Evolutionary conservation across 2,888 invertebrate genomes (phyloP).

Genomic region (Nemurella pictetii): DNA sequence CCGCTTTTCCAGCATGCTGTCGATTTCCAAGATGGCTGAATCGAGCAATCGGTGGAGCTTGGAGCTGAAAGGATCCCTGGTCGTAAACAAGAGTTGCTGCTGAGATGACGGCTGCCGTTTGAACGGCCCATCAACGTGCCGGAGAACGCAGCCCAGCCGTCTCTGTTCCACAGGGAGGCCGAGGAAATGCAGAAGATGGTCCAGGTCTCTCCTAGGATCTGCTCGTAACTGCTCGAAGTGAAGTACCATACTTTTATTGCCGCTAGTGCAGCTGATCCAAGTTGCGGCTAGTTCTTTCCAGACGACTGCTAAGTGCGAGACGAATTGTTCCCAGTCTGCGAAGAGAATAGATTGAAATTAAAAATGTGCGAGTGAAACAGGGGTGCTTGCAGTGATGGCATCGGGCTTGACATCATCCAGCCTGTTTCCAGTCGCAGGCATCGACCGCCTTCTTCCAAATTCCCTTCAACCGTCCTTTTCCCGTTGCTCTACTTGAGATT

Average conservation of each 20-base stretch:
- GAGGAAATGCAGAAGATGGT: constrained; percentile 46
- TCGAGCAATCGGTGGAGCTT: constrained; percentile 41
- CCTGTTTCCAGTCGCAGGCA: too few species aligned
- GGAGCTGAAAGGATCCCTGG: constrained; percentile 42
- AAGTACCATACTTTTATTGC: constrained; percentile 45
- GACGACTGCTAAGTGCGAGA: constrained; percentile 39
- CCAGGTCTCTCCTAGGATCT: constrained; percentile 45
- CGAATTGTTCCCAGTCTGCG: constrained; percentile 43
- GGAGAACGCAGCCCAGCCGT: constrained; percentile 46
- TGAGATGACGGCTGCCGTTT: constrained; percentile 38
- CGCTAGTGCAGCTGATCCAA: constrained; percentile 42
- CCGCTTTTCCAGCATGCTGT: constrained; percentile 37
- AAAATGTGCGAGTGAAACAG: too few species aligned
- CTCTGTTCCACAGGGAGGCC: constrained; percentile 44
- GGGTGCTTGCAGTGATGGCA: too few species aligned
- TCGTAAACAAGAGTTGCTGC: constrained; percentile 39
- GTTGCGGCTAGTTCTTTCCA: constrained; percentile 43
- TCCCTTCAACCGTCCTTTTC: too few species aligned
- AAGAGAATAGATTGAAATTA: too few species aligned
- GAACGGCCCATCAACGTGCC: constrained; percentile 47
- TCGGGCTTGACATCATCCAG: too few species aligned
- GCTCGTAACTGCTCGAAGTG: constrained; percentile 48
- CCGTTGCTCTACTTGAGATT: neutral
- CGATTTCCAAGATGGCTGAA: constrained; percentile 40
- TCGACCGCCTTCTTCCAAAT: too few species aligned